A percentile compares a stretch with the other conserved stretches of the same genome.
phyloP scores from a whole-genome alignment of 1,140 invertebrate species.

The Cydia amplana region DNA sequence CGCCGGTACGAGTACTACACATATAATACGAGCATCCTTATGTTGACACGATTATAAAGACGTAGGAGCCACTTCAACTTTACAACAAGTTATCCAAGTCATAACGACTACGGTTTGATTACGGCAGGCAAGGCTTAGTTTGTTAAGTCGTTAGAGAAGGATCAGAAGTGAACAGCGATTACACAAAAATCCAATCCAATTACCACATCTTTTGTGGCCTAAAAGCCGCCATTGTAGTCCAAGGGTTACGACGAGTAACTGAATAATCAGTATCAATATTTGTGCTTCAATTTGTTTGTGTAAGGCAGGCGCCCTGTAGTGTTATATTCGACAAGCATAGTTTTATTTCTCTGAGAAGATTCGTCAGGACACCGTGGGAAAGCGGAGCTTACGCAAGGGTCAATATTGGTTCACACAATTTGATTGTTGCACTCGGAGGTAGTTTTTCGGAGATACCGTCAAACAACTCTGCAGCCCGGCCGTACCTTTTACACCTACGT shows the following conservation, averaged over 20 bases:
- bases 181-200: conserved; percentile 67
- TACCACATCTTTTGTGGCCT: conserved; percentile 68
- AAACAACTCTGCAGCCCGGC: conserved; percentile 57
- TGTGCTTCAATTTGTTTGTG: conserved; percentile 67
- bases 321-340: conserved; percentile 51
- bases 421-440: conserved; percentile 60
- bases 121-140: conserved; percentile 34
- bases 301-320: conserved; percentile 61
- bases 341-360: conserved; percentile 61
- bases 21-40: conserved; percentile 12
- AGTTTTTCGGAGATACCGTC: conserved; percentile 58
- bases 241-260: conserved; percentile 43
- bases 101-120: background rate
- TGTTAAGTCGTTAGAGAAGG: conserved; percentile 55
- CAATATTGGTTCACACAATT: conserved; percentile 64
- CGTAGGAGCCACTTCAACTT: conserved; percentile 17
- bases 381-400: conserved; percentile 56
- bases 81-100: background rate
- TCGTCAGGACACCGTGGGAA: conserved; percentile 71
- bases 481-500: conserved; percentile 72
- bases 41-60: conserved; percentile 31
- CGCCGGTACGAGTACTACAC: background rate
- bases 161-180: conserved; percentile 58
- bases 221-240: conserved; percentile 67
- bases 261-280: conserved; percentile 71